phyloP scores from a whole-genome alignment of 2,888 invertebrate species.

The Linnaemya vulpina region DNA sequence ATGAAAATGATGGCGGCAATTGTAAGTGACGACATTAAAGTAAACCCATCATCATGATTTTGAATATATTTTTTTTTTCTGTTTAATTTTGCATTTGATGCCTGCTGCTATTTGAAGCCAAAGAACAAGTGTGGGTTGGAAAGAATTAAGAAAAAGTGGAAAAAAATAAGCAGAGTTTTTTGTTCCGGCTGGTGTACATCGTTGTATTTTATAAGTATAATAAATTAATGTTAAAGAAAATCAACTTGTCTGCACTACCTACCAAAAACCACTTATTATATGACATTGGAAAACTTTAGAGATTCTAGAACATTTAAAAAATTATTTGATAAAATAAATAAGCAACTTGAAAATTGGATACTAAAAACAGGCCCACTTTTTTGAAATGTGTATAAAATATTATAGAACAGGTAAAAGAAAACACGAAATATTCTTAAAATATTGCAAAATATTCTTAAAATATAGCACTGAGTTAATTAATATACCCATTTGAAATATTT shows the following conservation, averaged over 20 bases:
- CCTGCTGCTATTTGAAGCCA: slow-evolving; percentile 63
- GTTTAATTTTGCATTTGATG: slow-evolving; percentile 9
- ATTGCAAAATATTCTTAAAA: too few species aligned
- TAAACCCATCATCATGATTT: slow-evolving; percentile 66
- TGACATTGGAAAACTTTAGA: slow-evolving; percentile 10
- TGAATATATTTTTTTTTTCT: not conserved
- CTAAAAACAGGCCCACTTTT: too few species aligned
- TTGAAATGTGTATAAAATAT: not conserved
- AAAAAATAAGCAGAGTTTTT: slow-evolving; percentile 25
- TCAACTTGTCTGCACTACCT: slow-evolving; percentile 69
- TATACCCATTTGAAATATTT: too few species aligned
- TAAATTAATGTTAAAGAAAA: slow-evolving; percentile 66
- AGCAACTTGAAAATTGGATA: too few species aligned
- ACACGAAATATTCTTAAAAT: too few species aligned
- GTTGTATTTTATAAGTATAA: slow-evolving; percentile 51
- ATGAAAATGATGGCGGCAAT: slow-evolving; percentile 68
- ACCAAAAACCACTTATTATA: slow-evolving; percentile 60
- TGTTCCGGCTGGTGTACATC: slow-evolving; percentile 38
- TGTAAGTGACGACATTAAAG: slow-evolving; percentile 68
- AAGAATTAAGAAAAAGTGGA: slow-evolving; percentile 40
- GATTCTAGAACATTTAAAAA: not conserved
- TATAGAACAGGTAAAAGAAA: not conserved
- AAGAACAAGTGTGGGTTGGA: slow-evolving; percentile 69
- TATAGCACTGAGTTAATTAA: too few species aligned
- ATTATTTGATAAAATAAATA: not conserved